These are phyloP conservation scores for Ataeniobius toweri DNA, from an alignment of 2,797 vertebrate species.

Conservation along the genomic window DNA sequence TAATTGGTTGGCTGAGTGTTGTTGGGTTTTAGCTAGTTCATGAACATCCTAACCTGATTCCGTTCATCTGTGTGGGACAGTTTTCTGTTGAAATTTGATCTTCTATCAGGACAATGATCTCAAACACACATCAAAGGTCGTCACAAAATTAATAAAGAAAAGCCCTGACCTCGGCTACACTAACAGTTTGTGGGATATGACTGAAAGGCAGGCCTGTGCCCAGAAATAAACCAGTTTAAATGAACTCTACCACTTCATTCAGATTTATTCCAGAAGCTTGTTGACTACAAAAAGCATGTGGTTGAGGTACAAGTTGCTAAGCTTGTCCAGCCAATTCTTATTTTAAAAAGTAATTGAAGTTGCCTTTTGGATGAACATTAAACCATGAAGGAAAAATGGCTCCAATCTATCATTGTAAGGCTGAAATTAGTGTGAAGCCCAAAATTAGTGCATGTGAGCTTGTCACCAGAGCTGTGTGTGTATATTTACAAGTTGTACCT, in stretches of 20 bases:
- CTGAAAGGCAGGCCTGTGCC: neutral
- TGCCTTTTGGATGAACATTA: neutral
- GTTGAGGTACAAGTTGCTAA: neutral
- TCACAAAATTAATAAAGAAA: neutral
- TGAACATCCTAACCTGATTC: neutral
- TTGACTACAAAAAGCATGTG: neutral
- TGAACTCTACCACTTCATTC: neutral
- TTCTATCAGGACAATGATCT: neutral
- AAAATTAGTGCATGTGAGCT: neutral
- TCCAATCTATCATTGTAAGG: neutral
- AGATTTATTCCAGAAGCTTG: neutral
- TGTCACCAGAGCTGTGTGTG: constrained; percentile 23
- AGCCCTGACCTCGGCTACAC: neutral
- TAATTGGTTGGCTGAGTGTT: neutral
- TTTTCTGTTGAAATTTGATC: too few relatives aligned
- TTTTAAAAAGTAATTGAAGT: constrained; percentile 1
- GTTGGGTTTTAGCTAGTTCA: neutral
- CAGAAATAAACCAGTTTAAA: neutral
- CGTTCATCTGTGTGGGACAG: neutral
- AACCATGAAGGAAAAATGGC: neutral
- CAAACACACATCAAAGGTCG: neutral
- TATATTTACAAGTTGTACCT: constrained; percentile 68
- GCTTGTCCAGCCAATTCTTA: neutral
- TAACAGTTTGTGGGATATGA: neutral
- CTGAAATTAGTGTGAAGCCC: neutral